phyloP scores from a whole-genome alignment of 1,140 invertebrate species.

The Melipona quadrifasciata region DNA sequence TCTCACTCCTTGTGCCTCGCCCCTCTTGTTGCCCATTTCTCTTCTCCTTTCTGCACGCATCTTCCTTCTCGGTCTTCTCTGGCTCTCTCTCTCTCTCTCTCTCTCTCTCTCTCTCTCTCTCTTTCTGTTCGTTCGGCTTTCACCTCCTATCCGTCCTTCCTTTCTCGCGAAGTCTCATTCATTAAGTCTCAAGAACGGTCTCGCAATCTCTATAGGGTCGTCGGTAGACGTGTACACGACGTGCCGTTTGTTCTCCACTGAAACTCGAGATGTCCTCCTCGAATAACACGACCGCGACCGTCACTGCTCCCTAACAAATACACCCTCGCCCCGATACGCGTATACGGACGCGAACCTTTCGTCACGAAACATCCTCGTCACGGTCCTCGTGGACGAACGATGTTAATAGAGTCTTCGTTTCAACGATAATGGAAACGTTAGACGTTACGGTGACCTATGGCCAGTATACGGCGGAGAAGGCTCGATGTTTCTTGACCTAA shows the following conservation, averaged over 20 bases:
- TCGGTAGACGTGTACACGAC: slow-evolving; percentile 71
- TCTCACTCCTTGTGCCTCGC: background rate
- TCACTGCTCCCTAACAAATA: slow-evolving; percentile 22
- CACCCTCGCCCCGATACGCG: background rate
- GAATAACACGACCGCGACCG: slow-evolving; percentile 66
- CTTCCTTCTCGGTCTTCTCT: background rate
- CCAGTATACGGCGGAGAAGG: background rate
- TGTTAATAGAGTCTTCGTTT: slow-evolving; percentile 41
- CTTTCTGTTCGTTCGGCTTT: background rate
- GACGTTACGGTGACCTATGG: slow-evolving; percentile 29
- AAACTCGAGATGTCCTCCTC: slow-evolving; percentile 75
- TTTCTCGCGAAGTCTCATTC: slow-evolving; percentile 60
- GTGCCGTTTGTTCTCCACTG: slow-evolving; percentile 73
- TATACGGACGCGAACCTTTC: background rate
- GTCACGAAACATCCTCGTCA: background rate
- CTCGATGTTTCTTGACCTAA: too few relatives aligned
- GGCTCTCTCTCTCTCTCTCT: too few relatives aligned
- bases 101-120: too few relatives aligned
- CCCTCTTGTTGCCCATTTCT: background rate
- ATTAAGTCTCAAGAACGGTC: slow-evolving; percentile 71
- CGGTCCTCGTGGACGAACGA: background rate
- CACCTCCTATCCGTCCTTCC: slow-evolving; percentile 15
- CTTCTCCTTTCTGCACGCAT: background rate
- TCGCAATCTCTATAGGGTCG: slow-evolving; percentile 68
- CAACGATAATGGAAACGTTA: slow-evolving; percentile 51